A percentile compares a stretch with the other conserved stretches of the same genome.
Evolutionary conservation across 1,140 invertebrate genomes (phyloP).

Genomic region (Trachymyrmex cornetzi): DNA sequence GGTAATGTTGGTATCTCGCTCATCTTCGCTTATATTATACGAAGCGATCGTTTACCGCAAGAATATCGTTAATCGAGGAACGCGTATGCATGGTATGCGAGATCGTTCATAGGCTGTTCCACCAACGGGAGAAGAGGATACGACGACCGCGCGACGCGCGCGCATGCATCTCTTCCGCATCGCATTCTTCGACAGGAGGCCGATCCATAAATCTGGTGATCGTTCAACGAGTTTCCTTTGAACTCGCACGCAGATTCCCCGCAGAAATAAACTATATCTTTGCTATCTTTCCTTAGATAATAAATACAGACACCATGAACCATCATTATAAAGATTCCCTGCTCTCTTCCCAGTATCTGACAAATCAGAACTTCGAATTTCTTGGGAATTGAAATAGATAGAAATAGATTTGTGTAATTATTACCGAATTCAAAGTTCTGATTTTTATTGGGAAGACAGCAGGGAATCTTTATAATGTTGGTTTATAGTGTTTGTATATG

Average conservation of each 20-base stretch:
- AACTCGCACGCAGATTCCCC: neutral
- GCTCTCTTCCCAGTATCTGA: neutral
- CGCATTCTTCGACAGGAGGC: conserved; percentile 26
- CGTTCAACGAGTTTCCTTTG: neutral
- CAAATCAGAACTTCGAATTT: no score
- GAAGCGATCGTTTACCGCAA: neutral
- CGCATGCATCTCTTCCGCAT: conserved; percentile 42
- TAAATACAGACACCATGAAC: neutral
- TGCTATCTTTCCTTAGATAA: neutral
- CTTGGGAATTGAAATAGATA: no score
- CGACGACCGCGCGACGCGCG: neutral
- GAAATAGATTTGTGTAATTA: no score
- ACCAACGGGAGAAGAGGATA: neutral
- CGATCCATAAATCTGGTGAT: conserved; percentile 46
- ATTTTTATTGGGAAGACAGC: neutral
- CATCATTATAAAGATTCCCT: neutral
- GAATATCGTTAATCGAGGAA: conserved; percentile 36
- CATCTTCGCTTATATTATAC: no score
- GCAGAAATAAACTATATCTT: neutral
- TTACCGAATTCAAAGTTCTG: no score
- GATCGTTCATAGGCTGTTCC: neutral
- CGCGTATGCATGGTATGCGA: conserved; percentile 12
- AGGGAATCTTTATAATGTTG: neutral
- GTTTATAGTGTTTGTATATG: neutral
- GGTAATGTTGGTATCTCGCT: neutral